Evolutionary conservation across 2,797 vertebrate genomes (phyloP).

Genomic region (Brachyrhaphis roseni): DNA sequence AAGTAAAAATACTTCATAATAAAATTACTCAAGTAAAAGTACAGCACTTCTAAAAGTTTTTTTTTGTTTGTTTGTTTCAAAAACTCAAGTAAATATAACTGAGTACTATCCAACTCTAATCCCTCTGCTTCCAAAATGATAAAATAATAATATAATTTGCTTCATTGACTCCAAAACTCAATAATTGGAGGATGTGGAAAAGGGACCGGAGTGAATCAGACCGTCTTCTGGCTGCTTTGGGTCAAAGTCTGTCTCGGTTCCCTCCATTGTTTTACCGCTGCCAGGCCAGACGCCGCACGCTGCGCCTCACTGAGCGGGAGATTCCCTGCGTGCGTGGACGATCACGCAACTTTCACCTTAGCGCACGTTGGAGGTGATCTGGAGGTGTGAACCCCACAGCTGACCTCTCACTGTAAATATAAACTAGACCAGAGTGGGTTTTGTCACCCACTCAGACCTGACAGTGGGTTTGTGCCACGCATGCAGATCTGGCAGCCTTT

Average conservation of each 20-base stretch:
- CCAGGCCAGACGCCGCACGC: constrained; percentile 52
- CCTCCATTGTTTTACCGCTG: constrained; percentile 68
- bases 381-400: not conserved
- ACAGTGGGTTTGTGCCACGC: constrained; percentile 3
- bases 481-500: constrained; percentile 45
- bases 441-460: not conserved
- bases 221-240: constrained; percentile 51
- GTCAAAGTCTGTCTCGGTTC: constrained; percentile 64
- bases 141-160: not conserved
- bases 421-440: not conserved
- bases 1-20: not conserved
- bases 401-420: constrained; percentile 22
- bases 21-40: too few relatives aligned
- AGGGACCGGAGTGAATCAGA: not conserved
- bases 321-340: not conserved
- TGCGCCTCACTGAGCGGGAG: constrained; percentile 32
- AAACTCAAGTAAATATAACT: too few relatives aligned
- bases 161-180: not conserved
- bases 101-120: too few relatives aligned
- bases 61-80: too few relatives aligned
- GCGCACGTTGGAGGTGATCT: constrained; percentile 4
- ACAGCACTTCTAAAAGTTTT: too few relatives aligned
- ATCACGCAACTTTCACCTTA: constrained; percentile 39
- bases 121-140: not conserved
- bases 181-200: not conserved